Base-by-base conservation (phyloP, 1,140 invertebrate genomes). In the Chelonus insularis region DNA sequence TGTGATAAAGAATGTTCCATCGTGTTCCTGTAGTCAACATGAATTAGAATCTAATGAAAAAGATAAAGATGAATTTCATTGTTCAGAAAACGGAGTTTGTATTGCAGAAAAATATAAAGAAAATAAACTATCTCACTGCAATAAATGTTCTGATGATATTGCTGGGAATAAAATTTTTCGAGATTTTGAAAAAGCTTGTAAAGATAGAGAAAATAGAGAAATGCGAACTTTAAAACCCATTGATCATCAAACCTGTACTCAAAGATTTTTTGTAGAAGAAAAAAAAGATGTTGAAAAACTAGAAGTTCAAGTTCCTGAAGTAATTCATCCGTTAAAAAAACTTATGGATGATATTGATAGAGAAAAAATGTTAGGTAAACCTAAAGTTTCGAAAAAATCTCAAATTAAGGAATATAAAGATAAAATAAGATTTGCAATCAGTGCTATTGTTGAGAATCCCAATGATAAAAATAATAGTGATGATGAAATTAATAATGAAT, bases 81-180 rank as follows among this genome's bases (percentile, higher is more conserved):
- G 59, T 62, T 64, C 43, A 1, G 64, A 67, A 29, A 54, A 69
- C 0, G 67, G 69, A 4, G 62, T 62, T 1, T 78, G 75, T 23
- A 69, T 62, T 7, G 75, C 67, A 1, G 62, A 67, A 6, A 72
- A 71, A 41, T 74, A 67, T 14, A 67, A 68, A 32, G 68, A 69
- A 0, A 0, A 60, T 0, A 60, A 69, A 43, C 23, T 43, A 5
- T 16, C 25, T 18, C n/a, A 25, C 1, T 41, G 18, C 34, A 1
- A 4, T 9, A 51, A 60, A 7, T 65, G 66, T 2, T 66, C 57
- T 41, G 64, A 62, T 7, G 68, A 71, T 51, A 7, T 21, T 39
- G 2, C 8, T 8, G n/a, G 11, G 5, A 45, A 60, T 36, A 12
- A 45, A 54, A 41, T 54, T 9, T 54, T 54, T 20, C 12, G 7